Evolutionary conservation across 2,797 vertebrate species (phyloP), one percentile per base, ranked within the genome.

Genomic region (Hippoglossus hippoglossus): DNA sequence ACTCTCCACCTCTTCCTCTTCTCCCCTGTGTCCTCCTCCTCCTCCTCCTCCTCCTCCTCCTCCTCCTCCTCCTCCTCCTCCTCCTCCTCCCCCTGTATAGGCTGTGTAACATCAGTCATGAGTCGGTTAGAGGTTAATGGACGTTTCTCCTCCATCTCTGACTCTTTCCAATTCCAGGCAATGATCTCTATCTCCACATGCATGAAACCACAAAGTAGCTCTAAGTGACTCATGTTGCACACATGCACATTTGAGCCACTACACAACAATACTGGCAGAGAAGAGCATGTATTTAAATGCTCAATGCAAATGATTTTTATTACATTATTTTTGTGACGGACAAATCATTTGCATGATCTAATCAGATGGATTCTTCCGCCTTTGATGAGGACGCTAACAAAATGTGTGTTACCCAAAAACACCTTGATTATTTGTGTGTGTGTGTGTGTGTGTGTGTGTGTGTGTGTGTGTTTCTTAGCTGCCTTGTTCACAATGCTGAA

Each of bases 71-170:
- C 57, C 24, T 5, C 19, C 24, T 11, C 61, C 18, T 31, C 59
- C 54, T 31, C 16, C n/a, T 53, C 57, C 41, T 24, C 52, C 22
- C 10, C 39, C 6, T 65, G 21, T 24, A 15, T 46, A 53, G 3
- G 0, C 36, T 13, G 12, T 39, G 12, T 34, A 34, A 67, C 67
- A 75, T 62, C 60, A 63, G 18, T 4, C 18, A 24, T 11, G 44
- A 80, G 67, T 76, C 75, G 57, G 82, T 77, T 68, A 8, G 80
- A 76, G 75, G 69, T 70, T 53, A 56, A 73, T 51, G 67, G 66
- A 51, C 36, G 34, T 39, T 60, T 68, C 52, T 71, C 22, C 10
- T 39, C 36, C 36, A 4, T 36, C 34, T 39, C 36, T 39, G 36
- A 3, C 6, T 71, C 44, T 68, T 24, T 53, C 75, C 80, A 67